Conservation (phyloP, 2,113 vertebrate species). For the Sinocyclocheilus grahami region DNA sequence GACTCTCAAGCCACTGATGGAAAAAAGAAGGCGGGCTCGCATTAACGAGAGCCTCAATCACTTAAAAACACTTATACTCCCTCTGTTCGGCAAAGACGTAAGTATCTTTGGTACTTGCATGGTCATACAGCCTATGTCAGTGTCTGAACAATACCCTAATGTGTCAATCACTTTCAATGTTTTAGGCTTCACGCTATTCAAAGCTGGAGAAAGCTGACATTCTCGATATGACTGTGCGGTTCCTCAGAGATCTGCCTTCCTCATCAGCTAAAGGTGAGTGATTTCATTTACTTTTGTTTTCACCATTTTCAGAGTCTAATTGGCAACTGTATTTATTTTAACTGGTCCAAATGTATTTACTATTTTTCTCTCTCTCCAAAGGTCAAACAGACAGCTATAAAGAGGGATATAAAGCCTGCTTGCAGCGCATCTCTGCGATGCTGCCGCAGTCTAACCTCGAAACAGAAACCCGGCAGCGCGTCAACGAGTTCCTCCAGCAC, state of each 20-base stretch:
- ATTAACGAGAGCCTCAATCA: conserved; percentile 86
- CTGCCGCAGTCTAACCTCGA: conserved; percentile 75
- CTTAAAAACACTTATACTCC: conserved; percentile 83
- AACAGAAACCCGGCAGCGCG: conserved; percentile 68
- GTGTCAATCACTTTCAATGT: background rate
- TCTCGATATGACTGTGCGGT: conserved; percentile 89
- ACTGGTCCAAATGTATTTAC: background rate
- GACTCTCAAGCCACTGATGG: conserved; percentile 86
- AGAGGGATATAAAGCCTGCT: conserved; percentile 83
- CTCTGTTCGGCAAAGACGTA: conserved; percentile 85
- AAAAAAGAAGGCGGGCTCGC: conserved; percentile 81
- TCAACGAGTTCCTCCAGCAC: conserved; percentile 77
- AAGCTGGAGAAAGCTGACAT: conserved; percentile 92
- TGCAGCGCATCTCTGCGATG: conserved; percentile 76
- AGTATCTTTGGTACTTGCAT: conserved; percentile 58
- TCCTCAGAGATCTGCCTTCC: conserved; percentile 79
- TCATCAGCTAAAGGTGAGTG: conserved; percentile 73
- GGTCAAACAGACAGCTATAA: conserved; percentile 74
- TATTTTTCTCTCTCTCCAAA: conserved; percentile 9
- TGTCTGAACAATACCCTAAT: background rate
- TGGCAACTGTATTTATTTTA: background rate
- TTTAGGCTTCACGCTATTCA: conserved; percentile 79
- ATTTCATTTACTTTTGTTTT: background rate
- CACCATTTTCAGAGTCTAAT: too few relatives aligned
- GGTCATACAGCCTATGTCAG: background rate